A percentile compares a stretch with the other conserved stretches of the same genome.
Evolutionary conservation across 1,140 invertebrate genomes (phyloP).

Genomic region (Argopecten irradians): DNA sequence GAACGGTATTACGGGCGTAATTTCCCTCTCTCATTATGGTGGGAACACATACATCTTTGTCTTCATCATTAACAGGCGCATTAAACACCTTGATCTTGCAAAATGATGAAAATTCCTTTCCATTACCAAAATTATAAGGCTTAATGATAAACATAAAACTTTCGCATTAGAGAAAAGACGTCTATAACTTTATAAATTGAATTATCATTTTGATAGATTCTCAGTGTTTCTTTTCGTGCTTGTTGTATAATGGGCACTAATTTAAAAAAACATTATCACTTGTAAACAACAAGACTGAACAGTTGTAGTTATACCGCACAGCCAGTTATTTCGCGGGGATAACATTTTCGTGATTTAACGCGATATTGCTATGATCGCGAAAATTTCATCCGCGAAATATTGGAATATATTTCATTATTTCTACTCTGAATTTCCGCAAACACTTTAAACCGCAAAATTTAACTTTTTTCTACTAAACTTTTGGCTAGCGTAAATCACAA

Average conservation of each 20-base stretch:
- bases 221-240: background rate
- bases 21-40: background rate
- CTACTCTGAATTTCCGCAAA: too few relatives aligned
- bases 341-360: too few relatives aligned
- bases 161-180: background rate
- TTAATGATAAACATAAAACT: background rate
- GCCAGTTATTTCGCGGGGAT: too few relatives aligned
- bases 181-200: background rate
- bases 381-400: too few relatives aligned
- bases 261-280: background rate
- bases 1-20: background rate
- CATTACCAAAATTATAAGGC: background rate
- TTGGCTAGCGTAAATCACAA: too few relatives aligned
- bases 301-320: too few relatives aligned
- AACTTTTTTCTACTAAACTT: too few relatives aligned
- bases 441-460: too few relatives aligned
- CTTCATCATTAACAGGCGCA: background rate
- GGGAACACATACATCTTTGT: background rate
- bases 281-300: background rate
- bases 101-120: background rate
- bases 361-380: too few relatives aligned
- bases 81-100: background rate
- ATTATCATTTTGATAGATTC: background rate
- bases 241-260: too few relatives aligned
- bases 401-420: too few relatives aligned